These are phyloP conservation scores for Clunio marinus DNA, from an alignment of 2,888 invertebrate species.

Conservation along the genomic window DNA sequence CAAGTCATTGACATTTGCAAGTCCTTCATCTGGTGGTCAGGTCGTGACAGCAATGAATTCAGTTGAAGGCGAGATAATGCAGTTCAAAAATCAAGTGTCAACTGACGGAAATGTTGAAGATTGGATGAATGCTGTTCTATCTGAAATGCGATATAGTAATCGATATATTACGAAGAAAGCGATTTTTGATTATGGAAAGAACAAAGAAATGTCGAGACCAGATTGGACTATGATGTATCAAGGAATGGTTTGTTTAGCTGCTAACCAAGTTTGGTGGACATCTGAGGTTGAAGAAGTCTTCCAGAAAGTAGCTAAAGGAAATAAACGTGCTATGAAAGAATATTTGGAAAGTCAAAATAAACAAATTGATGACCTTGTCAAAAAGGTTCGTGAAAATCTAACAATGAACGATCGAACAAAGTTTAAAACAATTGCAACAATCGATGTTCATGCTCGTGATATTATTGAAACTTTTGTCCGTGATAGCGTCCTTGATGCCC, in stretches of 20 bases:
- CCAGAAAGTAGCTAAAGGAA: slow-evolving; percentile 61
- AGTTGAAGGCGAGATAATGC: slow-evolving; percentile 82
- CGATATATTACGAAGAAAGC: slow-evolving; percentile 81
- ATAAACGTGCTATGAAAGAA: slow-evolving; percentile 86
- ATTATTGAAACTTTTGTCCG: slow-evolving; percentile 78
- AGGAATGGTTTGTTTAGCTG: slow-evolving; percentile 80
- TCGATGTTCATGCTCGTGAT: slow-evolving; percentile 88
- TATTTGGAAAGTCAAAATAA: slow-evolving; percentile 70
- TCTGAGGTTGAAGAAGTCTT: slow-evolving; percentile 92
- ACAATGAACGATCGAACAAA: slow-evolving; percentile 78
- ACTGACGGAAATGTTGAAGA: slow-evolving; percentile 82
- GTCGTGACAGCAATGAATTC: slow-evolving; percentile 81
- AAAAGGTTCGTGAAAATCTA: slow-evolving; percentile 65
- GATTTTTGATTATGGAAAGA: slow-evolving; percentile 79
- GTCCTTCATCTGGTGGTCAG: slow-evolving; percentile 62
- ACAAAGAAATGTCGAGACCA: slow-evolving; percentile 61
- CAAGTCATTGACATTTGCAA: slow-evolving; percentile 64
- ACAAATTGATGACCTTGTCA: slow-evolving; percentile 79
- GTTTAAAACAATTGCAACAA: slow-evolving; percentile 82
- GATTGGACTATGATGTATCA: slow-evolving; percentile 88
- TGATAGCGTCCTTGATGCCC: slow-evolving; percentile 74
- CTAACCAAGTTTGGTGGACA: slow-evolving; percentile 94
- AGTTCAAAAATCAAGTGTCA: slow-evolving; percentile 65
- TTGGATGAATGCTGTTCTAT: slow-evolving; percentile 84
- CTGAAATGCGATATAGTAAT: slow-evolving; percentile 80